Base-by-base conservation (phyloP, 2,797 vertebrate genomes). In the Oreonectes daqikongensis region DNA sequence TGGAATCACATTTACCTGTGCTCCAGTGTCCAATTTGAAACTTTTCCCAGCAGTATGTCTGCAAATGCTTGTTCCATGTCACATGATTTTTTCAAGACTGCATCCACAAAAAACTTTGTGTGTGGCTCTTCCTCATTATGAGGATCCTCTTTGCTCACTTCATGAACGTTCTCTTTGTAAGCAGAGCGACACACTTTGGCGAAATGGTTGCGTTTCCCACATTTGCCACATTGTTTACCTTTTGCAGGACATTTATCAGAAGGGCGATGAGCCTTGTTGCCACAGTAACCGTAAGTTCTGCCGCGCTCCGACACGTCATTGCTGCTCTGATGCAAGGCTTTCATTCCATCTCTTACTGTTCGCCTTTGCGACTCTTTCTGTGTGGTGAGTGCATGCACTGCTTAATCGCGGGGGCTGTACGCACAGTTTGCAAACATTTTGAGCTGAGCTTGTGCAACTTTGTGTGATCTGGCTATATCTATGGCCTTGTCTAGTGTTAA, bases 11-110 rank as follows among this genome's bases (percentile, higher is more conserved):
- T 81, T 79, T 22, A 67, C 65, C 20, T 55, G 32, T 0, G 72
- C 22, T 1, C 69, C 75, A 2, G 64, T 80, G 24, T 83, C 61
- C 12, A 79, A 14, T 52, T 78, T 81, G 5, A 85, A 78, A 14
- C 20, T 60, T 48, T 60, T 2, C 76, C 64, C 22, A 75, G 4
- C 12, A 67, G 20, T 2, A 78, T 4, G 6, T 76, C 18, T 61
- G 67, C 68, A 76, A 69, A 83, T 1, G 59, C 42, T 5, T 79
- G 60, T 2, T 84, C 73, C 0, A 15, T 69, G 0, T 81, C 28
- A 28, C 26, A 2, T 59, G 15, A 18, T 1, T 5, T n/a, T 18
- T 66, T 20, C 64, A 57, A 79, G 0, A 81, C 40, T 18, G 63
- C 2, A 69, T 85, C 79, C 64, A 78, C 59, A 26, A 78, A 77